Evolutionary conservation across 2,797 vertebrate genomes (phyloP).

Genomic region (Uromys caudimaculatus): DNA sequence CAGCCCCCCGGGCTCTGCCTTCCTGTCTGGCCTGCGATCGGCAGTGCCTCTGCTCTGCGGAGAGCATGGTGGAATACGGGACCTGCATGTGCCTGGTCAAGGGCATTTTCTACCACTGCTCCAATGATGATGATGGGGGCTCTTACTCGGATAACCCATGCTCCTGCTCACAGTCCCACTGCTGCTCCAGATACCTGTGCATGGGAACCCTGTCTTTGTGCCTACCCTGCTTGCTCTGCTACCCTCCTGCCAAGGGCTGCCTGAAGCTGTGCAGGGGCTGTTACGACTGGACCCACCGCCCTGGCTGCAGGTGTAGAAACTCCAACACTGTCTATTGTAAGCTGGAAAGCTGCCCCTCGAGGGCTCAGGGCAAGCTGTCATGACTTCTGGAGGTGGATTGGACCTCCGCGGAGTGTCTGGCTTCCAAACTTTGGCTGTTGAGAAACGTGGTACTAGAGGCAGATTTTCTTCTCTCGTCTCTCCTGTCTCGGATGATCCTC

Average conservation of each 20-base stretch:
- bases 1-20: conserved; percentile 93
- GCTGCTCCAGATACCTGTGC: conserved; percentile 97
- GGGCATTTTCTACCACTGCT: conserved; percentile 99
- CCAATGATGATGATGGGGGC: conserved; percentile 96
- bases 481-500: conserved; percentile 81
- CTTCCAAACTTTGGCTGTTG: conserved; percentile 88
- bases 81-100: conserved; percentile 99
- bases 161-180: conserved; percentile 96
- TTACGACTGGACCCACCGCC: conserved; percentile 93
- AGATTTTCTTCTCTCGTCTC: conserved; percentile 74
- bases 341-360: conserved; percentile 94
- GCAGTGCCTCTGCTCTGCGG: conserved; percentile 96
- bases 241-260: conserved; percentile 95
- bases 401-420: conserved; percentile 71
- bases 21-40: conserved; percentile 95
- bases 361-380: conserved; percentile 93
- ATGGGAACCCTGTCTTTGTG: conserved; percentile 96
- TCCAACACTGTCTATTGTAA: conserved; percentile 99
- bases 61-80: conserved; percentile 96
- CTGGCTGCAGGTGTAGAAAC: conserved; percentile 98
- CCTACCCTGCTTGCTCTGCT: conserved; percentile 97
- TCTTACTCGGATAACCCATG: conserved; percentile 96
- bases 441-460: conserved; percentile 8
- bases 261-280: conserved; percentile 93
- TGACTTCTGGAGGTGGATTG: conserved; percentile 89